Evolutionary conservation across 2,888 invertebrate species (phyloP).

Genomic region (Eledone cirrhosa): DNA sequence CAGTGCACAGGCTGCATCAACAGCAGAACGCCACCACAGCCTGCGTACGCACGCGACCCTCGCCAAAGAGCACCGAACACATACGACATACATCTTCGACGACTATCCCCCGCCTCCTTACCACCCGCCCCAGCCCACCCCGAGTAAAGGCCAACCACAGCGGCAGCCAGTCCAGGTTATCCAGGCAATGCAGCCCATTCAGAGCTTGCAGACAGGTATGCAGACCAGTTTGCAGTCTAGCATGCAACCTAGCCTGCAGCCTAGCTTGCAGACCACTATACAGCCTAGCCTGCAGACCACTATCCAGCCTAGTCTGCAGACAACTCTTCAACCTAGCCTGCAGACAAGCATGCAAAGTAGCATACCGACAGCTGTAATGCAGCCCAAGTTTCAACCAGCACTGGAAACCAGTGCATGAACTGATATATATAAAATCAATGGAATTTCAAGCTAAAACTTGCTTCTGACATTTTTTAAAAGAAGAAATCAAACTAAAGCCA

Average conservation of each 20-base stretch:
- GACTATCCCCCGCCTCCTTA: constrained; percentile 60
- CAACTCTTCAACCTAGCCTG: constrained; percentile 33
- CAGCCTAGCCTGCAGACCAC: constrained; percentile 34
- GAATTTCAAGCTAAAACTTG: no score
- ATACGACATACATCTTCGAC: constrained; percentile 50
- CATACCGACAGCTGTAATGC: constrained; percentile 31
- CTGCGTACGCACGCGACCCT: constrained; percentile 40
- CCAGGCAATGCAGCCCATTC: constrained; percentile 24
- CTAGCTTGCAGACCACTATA: constrained; percentile 27
- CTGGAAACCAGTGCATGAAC: constrained; percentile 32
- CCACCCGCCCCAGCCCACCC: constrained; percentile 49
- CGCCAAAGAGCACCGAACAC: constrained; percentile 40
- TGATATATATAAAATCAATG: no score
- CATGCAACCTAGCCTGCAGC: constrained; percentile 1
- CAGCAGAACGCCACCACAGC: constrained; percentile 41
- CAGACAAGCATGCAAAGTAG: constrained; percentile 28
- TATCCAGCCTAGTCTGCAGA: constrained; percentile 35
- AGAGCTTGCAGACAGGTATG: constrained; percentile 30
- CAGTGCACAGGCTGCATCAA: constrained; percentile 51
- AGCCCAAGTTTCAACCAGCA: constrained; percentile 35
- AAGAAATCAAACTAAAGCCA: no score
- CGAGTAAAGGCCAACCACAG: constrained; percentile 16
- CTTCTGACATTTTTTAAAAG: no score
- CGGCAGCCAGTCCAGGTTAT: constrained; percentile 25
- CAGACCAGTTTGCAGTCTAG: constrained; percentile 27